Conservation (phyloP, 2,888 invertebrate species). For the Liopterus haemorrhoidalis region DNA sequence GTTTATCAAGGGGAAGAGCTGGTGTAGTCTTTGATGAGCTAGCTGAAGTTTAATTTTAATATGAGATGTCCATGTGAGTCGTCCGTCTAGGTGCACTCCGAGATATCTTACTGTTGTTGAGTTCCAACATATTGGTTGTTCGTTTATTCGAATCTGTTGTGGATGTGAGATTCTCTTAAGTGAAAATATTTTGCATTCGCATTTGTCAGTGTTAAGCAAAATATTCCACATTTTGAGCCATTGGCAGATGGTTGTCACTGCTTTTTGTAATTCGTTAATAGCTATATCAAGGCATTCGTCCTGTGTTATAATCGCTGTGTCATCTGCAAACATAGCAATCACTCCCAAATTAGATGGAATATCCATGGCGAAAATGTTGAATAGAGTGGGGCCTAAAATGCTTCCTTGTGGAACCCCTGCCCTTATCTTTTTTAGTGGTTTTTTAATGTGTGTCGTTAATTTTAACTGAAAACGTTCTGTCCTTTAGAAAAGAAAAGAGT, state of each 20-base stretch:
- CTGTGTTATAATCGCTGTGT: too few species aligned
- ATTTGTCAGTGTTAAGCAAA: slow-evolving; percentile 6
- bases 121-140: neutral
- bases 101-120: neutral
- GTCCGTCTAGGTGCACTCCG: neutral
- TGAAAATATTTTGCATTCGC: slow-evolving; percentile 9
- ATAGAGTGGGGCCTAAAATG: slow-evolving; percentile 28
- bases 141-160: too few species aligned
- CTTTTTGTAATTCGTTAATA: too few species aligned
- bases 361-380: slow-evolving; percentile 29
- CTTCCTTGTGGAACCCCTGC: slow-evolving; percentile 35
- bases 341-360: slow-evolving; percentile 25
- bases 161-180: neutral
- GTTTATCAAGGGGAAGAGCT: neutral
- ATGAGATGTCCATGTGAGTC: neutral
- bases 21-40: neutral
- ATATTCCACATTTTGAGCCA: slow-evolving; percentile 13
- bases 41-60: neutral
- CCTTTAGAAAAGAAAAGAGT: slow-evolving; percentile 28
- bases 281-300: too few species aligned
- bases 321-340: too few species aligned
- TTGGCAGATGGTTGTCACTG: slow-evolving; percentile 21
- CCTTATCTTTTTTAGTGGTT: slow-evolving; percentile 21
- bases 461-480: slow-evolving; percentile 28
- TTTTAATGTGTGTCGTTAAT: slow-evolving; percentile 22